A percentile compares a stretch with the other conserved stretches of the same genome.
Evolutionary conservation across 1,140 invertebrate genomes (phyloP).

Genomic region (silkworm (Bombyx mori)): ASM3026992v2 NC_085128.1:2151501-2152000

Average conservation of each 20-base stretch:
- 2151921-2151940: conserved; percentile 9
- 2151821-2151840: conserved; percentile 36
- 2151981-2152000: conserved; percentile 2
- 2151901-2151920: conserved; percentile 23
- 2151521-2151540: too few relatives aligned
- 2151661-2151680: too few relatives aligned
- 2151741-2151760: conserved; percentile 34
- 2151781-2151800: conserved; percentile 47
- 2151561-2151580: too few relatives aligned
- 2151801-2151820: conserved; percentile 63
- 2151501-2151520: too few relatives aligned
- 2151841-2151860: conserved; percentile 6
- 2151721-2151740: conserved; percentile 14
- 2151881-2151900: conserved; percentile 30
- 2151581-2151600: too few relatives aligned
- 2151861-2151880: conserved; percentile 32
- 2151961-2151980: neutral
- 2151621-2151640: too few relatives aligned
- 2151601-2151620: too few relatives aligned
- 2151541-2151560: too few relatives aligned
- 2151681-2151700: too few relatives aligned
- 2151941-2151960: neutral
- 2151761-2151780: conserved; percentile 50
- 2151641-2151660: too few relatives aligned
- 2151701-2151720: neutral